Conservation (phyloP, 2,113 vertebrate genomes). For the Entosphenus tridentatus region DNA sequence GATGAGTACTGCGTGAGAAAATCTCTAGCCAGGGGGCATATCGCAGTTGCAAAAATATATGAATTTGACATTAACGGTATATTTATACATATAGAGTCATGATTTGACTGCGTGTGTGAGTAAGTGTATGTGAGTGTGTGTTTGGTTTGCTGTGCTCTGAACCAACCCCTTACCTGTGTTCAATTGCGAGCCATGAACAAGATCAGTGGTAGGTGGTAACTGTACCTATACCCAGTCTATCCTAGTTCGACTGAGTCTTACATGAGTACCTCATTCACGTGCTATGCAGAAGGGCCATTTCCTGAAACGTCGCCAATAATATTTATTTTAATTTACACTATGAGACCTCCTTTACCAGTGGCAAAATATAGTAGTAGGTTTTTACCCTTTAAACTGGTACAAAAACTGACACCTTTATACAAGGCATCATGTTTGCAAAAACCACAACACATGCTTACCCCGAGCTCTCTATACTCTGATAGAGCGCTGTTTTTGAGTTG, state of each 20-base stretch:
- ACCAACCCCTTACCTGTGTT: not conserved
- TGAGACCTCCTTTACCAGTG: too few species aligned
- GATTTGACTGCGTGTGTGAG: not conserved
- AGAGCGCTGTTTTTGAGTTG: too few species aligned
- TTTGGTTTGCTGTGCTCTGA: not conserved
- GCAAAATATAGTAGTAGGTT: too few species aligned
- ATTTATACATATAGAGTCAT: not conserved
- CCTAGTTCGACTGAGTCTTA: not conserved
- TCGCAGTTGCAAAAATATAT: not conserved
- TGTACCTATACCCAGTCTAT: not conserved
- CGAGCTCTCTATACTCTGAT: too few species aligned
- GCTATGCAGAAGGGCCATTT: not conserved
- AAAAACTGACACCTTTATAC: too few species aligned
- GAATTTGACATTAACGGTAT: not conserved
- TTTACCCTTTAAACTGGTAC: too few species aligned
- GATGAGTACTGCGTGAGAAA: not conserved
- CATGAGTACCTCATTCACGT: not conserved
- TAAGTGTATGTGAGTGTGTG: conserved; percentile 1
- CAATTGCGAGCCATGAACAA: not conserved
- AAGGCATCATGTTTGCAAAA: too few species aligned
- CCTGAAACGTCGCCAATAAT: not conserved
- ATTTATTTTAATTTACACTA: too few species aligned
- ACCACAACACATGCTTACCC: too few species aligned
- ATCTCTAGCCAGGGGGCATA: not conserved
- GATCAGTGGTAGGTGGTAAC: not conserved